These are phyloP conservation scores for Mormyrus proboscirostris DNA, from an alignment of 2,797 vertebrate genomes.

Conservation along the genomic window DNA sequence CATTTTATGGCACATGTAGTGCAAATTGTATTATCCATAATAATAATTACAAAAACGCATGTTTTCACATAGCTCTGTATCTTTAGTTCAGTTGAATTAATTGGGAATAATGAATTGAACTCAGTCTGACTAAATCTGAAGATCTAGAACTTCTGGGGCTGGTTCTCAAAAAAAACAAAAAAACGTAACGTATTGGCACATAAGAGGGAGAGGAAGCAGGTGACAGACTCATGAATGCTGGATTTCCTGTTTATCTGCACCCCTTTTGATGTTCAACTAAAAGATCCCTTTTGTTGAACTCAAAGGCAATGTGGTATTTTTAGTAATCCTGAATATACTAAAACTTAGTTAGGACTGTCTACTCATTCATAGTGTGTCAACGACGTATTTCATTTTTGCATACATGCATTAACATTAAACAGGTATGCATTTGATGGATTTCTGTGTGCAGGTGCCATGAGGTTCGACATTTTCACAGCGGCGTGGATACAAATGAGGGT, in stretches of 20 bases:
- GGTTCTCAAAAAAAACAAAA: not conserved
- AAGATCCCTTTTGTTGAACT: slow-evolving; percentile 10
- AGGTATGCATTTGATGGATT: not conserved
- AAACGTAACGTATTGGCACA: not conserved
- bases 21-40: not conserved
- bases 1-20: not conserved
- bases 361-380: not conserved
- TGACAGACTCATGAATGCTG: not conserved
- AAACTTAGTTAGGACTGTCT: not conserved
- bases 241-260: slow-evolving; percentile 3
- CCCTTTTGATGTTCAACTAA: not conserved
- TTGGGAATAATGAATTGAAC: not conserved
- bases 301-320: not conserved
- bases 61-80: not conserved
- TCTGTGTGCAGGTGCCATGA: not conserved
- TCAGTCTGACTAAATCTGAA: not conserved
- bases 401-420: not conserved
- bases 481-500: not conserved
- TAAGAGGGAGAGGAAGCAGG: not conserved
- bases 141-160: not conserved
- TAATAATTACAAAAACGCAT: not conserved
- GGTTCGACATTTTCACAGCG: not conserved
- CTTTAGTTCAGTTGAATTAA: not conserved
- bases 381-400: not conserved
- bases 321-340: not conserved